Evolutionary conservation across 2,888 invertebrate genomes (phyloP).

Genomic region (Pycnomerus fuliginosus): DNA sequence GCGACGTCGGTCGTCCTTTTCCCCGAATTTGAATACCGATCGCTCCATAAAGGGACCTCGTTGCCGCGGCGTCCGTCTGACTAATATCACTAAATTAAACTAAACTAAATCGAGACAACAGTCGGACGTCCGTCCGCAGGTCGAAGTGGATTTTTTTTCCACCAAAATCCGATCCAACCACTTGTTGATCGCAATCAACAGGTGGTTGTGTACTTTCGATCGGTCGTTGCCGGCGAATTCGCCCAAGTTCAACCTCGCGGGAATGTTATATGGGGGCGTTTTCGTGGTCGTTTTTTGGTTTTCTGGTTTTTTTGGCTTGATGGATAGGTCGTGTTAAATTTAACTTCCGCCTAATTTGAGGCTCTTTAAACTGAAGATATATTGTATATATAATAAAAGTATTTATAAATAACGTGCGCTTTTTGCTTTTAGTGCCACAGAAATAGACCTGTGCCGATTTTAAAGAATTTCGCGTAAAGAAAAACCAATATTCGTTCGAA

Average conservation of each 20-base stretch:
- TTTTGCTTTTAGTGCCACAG: no score
- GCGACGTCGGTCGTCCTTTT: slow-evolving; percentile 15
- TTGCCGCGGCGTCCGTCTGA: slow-evolving; percentile 23
- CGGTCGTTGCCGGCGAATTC: neutral
- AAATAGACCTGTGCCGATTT: no score
- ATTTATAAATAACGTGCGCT: slow-evolving; percentile 8
- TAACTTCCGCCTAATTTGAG: no score
- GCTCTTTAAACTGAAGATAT: no score
- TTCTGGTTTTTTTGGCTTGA: neutral
- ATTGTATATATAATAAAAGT: slow-evolving; percentile 7
- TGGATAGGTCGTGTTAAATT: neutral
- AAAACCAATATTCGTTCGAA: no score
- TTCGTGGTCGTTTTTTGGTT: neutral
- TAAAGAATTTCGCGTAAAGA: no score
- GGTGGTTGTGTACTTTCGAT: slow-evolving; percentile 28
- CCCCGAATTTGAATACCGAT: slow-evolving; percentile 35
- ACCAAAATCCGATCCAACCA: slow-evolving; percentile 34
- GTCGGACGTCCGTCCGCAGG: neutral
- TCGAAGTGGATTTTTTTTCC: no score
- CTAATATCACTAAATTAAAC: slow-evolving; percentile 38
- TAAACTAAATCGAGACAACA: neutral
- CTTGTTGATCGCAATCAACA: slow-evolving; percentile 44
- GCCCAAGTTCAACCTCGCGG: neutral
- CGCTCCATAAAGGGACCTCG: slow-evolving; percentile 40
- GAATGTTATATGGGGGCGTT: neutral